These are phyloP conservation scores for Drosophila teissieri DNA, from an alignment of 1,140 invertebrate species.

Conservation along the genomic window DNA sequence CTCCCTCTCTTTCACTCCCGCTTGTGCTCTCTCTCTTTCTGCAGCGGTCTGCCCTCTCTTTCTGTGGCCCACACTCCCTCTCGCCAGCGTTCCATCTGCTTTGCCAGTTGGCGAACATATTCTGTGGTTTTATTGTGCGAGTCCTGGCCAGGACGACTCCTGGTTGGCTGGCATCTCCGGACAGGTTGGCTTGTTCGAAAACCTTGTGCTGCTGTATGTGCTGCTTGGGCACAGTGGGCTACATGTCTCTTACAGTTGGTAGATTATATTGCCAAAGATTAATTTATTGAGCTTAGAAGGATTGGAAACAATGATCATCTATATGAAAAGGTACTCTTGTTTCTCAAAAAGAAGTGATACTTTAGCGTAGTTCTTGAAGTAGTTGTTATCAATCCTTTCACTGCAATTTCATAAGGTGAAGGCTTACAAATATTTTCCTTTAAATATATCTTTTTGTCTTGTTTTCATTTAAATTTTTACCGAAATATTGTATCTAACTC, in stretches of 20 bases:
- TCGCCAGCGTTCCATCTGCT: constrained; percentile 70
- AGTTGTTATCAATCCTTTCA: no score
- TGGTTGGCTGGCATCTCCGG: constrained; percentile 70
- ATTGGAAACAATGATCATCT: no score
- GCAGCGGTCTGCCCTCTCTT: constrained; percentile 25
- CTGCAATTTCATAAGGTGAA: no score
- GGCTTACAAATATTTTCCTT: no score
- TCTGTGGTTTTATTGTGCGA: constrained; percentile 82
- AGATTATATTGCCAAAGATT: not conserved
- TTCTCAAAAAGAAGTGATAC: no score
- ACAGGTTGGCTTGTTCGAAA: constrained; percentile 45
- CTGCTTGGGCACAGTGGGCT: constrained; percentile 23
- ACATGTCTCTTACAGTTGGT: not conserved
- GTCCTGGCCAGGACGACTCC: constrained; percentile 48
- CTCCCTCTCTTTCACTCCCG: constrained; percentile 24
- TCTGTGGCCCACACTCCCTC: constrained; percentile 35
- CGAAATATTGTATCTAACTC: not conserved
- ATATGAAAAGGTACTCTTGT: no score
- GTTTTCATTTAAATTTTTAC: not conserved
- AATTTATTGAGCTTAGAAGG: no score
- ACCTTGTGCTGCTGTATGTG: constrained; percentile 7
- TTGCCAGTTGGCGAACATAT: constrained; percentile 82
- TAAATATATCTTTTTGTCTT: no score
- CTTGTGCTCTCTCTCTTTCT: constrained; percentile 40
- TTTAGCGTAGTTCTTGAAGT: no score